Evolutionary conservation across 2,113 vertebrate genomes (phyloP).

Genomic region (Anarrhichthys ocellatus): DNA sequence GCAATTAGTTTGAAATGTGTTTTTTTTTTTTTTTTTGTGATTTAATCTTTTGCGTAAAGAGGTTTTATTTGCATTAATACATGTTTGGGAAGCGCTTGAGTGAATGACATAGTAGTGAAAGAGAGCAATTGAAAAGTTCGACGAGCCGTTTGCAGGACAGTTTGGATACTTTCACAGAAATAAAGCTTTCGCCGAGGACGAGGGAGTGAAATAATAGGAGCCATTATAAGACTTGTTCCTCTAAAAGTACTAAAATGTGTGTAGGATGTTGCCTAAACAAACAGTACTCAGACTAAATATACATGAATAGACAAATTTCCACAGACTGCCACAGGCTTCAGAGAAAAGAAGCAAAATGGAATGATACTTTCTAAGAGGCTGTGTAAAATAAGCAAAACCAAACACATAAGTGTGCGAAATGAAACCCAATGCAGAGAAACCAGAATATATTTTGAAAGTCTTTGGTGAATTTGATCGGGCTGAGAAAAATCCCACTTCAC

Average conservation of each 20-base stretch:
- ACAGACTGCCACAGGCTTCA: not conserved
- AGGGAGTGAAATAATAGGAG: not conserved
- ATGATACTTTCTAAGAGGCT: not conserved
- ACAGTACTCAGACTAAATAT: not conserved
- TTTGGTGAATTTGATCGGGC: slow-evolving; percentile 28
- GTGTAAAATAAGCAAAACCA: slow-evolving; percentile 18
- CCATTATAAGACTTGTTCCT: not conserved
- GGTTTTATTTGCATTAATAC: slow-evolving; percentile 26
- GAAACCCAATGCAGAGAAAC: slow-evolving; percentile 13
- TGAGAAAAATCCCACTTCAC: slow-evolving; percentile 7
- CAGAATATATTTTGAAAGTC: slow-evolving; percentile 6
- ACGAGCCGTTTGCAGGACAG: slow-evolving; percentile 22
- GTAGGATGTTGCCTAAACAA: not conserved
- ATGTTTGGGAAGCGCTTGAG: not conserved
- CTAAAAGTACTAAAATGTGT: not conserved
- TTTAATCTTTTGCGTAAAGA: slow-evolving; percentile 27
- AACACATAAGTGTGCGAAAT: not conserved
- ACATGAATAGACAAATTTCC: not conserved
- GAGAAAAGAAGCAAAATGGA: not conserved
- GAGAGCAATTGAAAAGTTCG: slow-evolving; percentile 35
- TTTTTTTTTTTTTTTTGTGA: not conserved
- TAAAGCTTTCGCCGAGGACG: not conserved
- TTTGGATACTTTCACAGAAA: not conserved
- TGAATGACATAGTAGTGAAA: slow-evolving; percentile 20
- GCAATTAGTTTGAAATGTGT: slow-evolving; percentile 18